Conservation (phyloP, 2,888 invertebrate genomes). For the Oscheius sp. region DNA sequence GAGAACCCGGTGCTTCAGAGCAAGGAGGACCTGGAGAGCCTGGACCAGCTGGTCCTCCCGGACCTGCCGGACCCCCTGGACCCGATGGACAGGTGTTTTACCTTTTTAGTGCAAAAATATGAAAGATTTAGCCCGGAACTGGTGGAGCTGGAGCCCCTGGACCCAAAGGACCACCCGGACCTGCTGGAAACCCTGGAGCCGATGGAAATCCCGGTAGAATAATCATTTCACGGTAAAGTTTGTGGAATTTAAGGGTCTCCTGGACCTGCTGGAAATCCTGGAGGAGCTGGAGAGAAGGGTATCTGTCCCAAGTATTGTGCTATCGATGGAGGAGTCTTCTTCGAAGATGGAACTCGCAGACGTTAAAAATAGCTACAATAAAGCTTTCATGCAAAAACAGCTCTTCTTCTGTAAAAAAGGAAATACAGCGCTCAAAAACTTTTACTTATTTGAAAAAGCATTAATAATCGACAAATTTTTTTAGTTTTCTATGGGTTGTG, state of each 20-base stretch:
- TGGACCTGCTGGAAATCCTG: conserved; percentile 48
- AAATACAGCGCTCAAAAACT: too few relatives aligned
- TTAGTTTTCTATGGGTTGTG: too few relatives aligned
- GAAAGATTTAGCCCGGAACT: conserved; percentile 33
- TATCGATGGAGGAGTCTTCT: conserved; percentile 66
- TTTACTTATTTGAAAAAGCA: too few relatives aligned
- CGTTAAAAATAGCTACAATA: conserved; percentile 3
- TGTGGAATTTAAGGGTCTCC: too few relatives aligned
- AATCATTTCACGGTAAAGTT: too few relatives aligned
- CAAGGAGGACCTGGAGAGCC: conserved; percentile 46
- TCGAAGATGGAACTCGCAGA: conserved; percentile 68
- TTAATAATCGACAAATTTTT: too few relatives aligned
- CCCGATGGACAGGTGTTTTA: conserved; percentile 37
- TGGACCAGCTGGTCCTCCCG: conserved; percentile 53
- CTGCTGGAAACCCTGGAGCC: conserved; percentile 57
- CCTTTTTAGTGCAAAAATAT: conserved; percentile 42
- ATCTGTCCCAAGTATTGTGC: conserved; percentile 65
- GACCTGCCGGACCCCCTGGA: conserved; percentile 52
- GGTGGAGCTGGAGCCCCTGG: conserved; percentile 49
- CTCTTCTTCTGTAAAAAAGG: too few relatives aligned
- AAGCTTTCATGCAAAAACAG: not conserved
- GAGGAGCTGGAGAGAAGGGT: conserved; percentile 59
- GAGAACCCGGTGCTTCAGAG: conserved; percentile 35
- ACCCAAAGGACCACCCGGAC: conserved; percentile 61
- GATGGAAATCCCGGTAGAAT: conserved; percentile 60